Percentiles rank a stretch among this genome's conserved stretches.
Conservation (phyloP, 2,888 invertebrate genomes). For the Andrena dorsata region DNA sequence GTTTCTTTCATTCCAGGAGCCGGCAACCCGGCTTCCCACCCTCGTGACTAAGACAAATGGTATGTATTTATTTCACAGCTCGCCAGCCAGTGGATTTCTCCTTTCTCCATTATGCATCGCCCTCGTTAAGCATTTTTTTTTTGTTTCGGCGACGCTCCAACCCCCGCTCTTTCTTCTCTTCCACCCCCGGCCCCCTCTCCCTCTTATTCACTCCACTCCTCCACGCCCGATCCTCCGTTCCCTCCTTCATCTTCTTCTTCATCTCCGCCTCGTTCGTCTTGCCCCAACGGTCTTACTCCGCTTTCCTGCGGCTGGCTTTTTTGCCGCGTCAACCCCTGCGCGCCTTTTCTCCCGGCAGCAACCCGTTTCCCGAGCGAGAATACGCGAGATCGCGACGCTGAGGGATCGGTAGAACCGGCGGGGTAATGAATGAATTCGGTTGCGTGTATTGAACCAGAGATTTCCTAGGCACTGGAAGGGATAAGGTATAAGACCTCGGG, state of each 20-base stretch:
- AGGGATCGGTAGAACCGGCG: slow-evolving; percentile 28
- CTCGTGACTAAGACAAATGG: slow-evolving; percentile 79
- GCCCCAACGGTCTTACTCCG: slow-evolving; percentile 24
- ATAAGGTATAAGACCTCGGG: background rate
- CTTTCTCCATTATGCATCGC: slow-evolving; percentile 75
- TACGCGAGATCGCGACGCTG: slow-evolving; percentile 15
- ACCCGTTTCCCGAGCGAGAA: slow-evolving; percentile 29
- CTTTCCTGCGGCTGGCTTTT: slow-evolving; percentile 19
- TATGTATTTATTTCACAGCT: slow-evolving; percentile 78
- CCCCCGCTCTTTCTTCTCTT: slow-evolving; percentile 17
- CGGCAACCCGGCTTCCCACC: slow-evolving; percentile 44
- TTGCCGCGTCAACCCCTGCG: slow-evolving; percentile 14
- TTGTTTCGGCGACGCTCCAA: slow-evolving; percentile 36
- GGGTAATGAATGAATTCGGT: slow-evolving; percentile 65
- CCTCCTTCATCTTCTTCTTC: background rate
- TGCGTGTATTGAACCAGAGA: slow-evolving; percentile 53
- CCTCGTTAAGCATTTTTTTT: slow-evolving; percentile 73
- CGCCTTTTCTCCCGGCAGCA: background rate
- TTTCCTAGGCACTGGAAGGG: background rate
- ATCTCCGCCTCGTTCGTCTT: background rate
- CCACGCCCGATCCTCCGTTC: background rate
- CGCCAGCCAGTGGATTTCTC: slow-evolving; percentile 74
- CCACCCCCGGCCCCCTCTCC: slow-evolving; percentile 8
- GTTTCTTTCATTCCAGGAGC: slow-evolving; percentile 50
- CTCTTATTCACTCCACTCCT: background rate